These are phyloP conservation scores for Pseudanteris insignis DNA, from an alignment of 2,888 invertebrate genomes.

Conservation along the genomic window DNA sequence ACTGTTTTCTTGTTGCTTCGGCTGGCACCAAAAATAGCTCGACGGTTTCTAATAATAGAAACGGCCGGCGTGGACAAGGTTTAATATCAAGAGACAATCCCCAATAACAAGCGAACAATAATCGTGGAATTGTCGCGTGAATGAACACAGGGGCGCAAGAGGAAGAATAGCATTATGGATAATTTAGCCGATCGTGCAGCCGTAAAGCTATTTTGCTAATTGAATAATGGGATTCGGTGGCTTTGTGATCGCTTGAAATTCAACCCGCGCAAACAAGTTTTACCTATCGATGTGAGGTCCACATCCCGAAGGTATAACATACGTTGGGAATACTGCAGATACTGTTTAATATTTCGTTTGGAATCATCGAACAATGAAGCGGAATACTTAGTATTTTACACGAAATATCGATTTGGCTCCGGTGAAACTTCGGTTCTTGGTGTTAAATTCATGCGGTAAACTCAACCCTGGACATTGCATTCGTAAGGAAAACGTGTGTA, in stretches of 20 bases:
- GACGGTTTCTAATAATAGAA: slow-evolving; percentile 32
- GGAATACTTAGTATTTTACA: no score
- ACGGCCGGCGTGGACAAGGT: slow-evolving; percentile 9
- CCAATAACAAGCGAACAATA: slow-evolving; percentile 36
- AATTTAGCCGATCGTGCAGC: slow-evolving; percentile 25
- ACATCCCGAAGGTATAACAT: no score
- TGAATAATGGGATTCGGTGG: slow-evolving; percentile 30
- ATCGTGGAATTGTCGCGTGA: slow-evolving; percentile 31
- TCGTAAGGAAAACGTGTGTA: no score
- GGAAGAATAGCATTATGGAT: slow-evolving; percentile 36
- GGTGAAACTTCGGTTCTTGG: no score
- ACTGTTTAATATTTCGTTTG: no score
- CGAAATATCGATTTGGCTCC: no score
- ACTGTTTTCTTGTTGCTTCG: no score
- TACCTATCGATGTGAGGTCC: no score
- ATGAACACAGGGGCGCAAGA: slow-evolving; percentile 27
- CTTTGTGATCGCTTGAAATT: slow-evolving; percentile 24
- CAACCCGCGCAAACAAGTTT: slow-evolving; percentile 5
- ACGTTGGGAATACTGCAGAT: no score
- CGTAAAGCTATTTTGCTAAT: slow-evolving; percentile 22
- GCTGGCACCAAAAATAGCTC: slow-evolving; percentile 18
- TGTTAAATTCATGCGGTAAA: no score
- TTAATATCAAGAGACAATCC: slow-evolving; percentile 39
- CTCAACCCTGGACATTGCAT: no score
- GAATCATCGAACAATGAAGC: no score